Evolutionary conservation across 2,797 vertebrate species (phyloP).

Genomic region (Spinibarbus caldwelli): DNA sequence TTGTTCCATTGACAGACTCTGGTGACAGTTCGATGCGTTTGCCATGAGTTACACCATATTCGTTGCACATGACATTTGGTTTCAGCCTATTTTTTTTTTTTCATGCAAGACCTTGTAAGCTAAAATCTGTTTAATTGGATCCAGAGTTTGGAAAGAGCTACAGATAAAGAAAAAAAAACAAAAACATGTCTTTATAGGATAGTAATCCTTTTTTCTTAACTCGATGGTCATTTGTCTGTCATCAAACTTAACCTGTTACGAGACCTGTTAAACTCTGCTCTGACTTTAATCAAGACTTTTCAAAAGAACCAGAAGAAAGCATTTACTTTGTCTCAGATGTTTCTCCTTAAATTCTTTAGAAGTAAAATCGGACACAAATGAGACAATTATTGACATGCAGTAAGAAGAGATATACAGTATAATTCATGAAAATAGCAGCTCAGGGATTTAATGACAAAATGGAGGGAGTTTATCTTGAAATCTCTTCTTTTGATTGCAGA

Average conservation of each 20-base stretch:
- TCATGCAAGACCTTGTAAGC: not conserved
- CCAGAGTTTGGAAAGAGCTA: not conserved
- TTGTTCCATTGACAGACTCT: slow-evolving; percentile 3
- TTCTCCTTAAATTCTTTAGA: not conserved
- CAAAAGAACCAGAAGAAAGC: not conserved
- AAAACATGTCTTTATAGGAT: not conserved
- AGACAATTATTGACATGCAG: not conserved
- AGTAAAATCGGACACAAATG: not conserved
- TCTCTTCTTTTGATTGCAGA: not conserved
- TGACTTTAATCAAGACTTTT: slow-evolving; percentile 15
- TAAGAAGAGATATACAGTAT: not conserved
- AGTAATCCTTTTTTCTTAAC: no score
- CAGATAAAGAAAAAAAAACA: not conserved
- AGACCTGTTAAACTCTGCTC: not conserved
- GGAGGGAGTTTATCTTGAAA: not conserved
- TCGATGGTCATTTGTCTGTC: not conserved
- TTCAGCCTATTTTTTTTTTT: not conserved
- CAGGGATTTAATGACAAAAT: not conserved
- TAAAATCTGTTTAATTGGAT: not conserved
- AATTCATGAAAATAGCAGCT: not conserved
- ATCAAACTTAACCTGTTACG: not conserved
- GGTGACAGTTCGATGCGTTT: not conserved
- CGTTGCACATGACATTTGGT: not conserved
- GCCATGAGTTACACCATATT: not conserved
- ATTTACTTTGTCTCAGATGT: not conserved